Base-by-base conservation (phyloP, 2,797 vertebrate genomes). In the Anabacerthia variegaticeps region DNA sequence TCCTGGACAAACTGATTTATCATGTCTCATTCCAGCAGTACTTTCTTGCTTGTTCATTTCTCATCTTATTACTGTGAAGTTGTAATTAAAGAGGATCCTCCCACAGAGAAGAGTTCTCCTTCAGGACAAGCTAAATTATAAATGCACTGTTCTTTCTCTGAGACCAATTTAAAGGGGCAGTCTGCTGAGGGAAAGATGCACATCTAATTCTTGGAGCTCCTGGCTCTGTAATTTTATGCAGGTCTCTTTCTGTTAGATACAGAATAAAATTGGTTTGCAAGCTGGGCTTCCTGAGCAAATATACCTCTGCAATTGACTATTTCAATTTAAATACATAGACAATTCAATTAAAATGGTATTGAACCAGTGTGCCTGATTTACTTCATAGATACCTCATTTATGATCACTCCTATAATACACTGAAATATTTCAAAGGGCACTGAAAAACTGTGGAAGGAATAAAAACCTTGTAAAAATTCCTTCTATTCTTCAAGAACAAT, bases 11-110 rank as follows among this genome's bases (percentile, higher is more conserved):
- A 96, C 97, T 96, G 95, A 97, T 98, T 97, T 97, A 97, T 98
- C 91, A 97, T 95, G 96, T 97, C 97, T 97, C 95, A 96, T 96
- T 97, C 94, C 89, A 89, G 81, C 93, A 95, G 97, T 86, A 92
- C 93, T 95, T 95, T 73, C 96, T 94, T 92, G 95, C 97, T 96
- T 95, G 95, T 95, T 97, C 97, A 97, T 98, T 96, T 97, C 95
- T 97, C 97, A 96, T 97, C 97, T 97, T 98, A 98, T 97, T 98
- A 97, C 97, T 94, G 95, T 92, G 93, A 97, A 97, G 96, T 96
- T 97, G 97, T 97, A 97, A 98, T 98, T 97, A 98, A 98, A 98
- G 97, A 93, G 95, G 97, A 97, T 93, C 97, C 97, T 97, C 97
- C 97, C 97, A 96, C 96, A 30, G 94, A 80, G 87, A 87, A 96